Evolutionary conservation across 2,113 vertebrate genomes (phyloP), one percentile per base, ranked within the genome.

Genomic region (Trogon surrucura): DNA sequence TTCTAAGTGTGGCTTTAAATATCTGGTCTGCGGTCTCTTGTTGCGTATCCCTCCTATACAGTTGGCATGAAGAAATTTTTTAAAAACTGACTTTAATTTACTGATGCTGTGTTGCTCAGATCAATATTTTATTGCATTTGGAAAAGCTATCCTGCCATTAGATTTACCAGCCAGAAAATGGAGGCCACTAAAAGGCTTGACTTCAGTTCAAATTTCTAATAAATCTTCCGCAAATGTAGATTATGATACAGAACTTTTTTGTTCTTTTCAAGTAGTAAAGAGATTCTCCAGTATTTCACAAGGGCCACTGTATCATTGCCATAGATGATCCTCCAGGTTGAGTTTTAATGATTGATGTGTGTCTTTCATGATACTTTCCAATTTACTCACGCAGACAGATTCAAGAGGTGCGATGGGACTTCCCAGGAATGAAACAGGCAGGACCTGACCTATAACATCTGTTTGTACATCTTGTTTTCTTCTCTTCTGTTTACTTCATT

Each of bases 51-150:
- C 7, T 80, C 47, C 7, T 14, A 21, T 73, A 56, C 1, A 80
- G 30, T 26, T 70, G 75, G 11, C 45, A 53, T 36, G 32, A 56
- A 74, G 64, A 80, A 26, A 20, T 47, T 64, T 74, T 87, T 78
- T 89, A 45, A 86, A 88, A 80, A 29, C 62, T 93, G 67, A 51
- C 72, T 88, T 88, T 91, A 94, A 95, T 80, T 92, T 95, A 94
- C 56, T 78, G 91, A 80, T 85, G 67, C 78, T 94, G 44, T 70
- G 67, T 84, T 36, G 27, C 84, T 51, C 48, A 11, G 82, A 93
- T 96, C 89, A 86, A 95, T 89, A 82, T 81, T 85, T 85, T 87
- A 87, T 56, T 82, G 65, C 62, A 38, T 67, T 84, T 95, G 95
- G 74, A 62, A 77, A 53, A 60, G 61, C 77, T 86, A 71, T 19